A percentile compares a stretch with the other conserved stretches of the same genome.
These are phyloP conservation scores for Antedon bifida DNA, from an alignment of 35 echinoderm and acorn worm genomes.

Conservation along the genomic window DNA sequence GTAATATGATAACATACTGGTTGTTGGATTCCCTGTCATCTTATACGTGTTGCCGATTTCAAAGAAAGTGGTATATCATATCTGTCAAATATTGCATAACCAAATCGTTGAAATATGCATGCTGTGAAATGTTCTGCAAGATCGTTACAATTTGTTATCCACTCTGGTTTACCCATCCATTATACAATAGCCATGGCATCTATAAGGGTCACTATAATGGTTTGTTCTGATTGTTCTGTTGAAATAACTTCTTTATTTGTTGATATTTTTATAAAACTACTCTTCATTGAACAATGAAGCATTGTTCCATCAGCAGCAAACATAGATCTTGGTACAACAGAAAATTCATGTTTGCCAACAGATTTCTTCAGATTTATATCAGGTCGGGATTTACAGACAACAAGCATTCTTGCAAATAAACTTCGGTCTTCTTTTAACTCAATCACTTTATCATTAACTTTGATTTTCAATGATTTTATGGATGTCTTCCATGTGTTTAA, in stretches of 20 bases:
- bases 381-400: not conserved
- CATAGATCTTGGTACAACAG: not conserved
- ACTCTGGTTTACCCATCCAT: not conserved
- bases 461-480: not conserved
- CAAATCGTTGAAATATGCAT: not conserved
- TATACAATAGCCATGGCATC: not conserved
- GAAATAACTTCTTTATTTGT: not conserved
- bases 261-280: not conserved
- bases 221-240: not conserved
- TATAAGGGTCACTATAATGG: not conserved
- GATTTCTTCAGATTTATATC: not conserved
- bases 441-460: not conserved
- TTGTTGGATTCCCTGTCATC: not conserved
- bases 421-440: not conserved
- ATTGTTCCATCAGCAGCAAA: not conserved
- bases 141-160: not conserved
- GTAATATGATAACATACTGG: not conserved
- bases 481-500: not conserved
- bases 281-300: not conserved
- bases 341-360: not conserved
- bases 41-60: not conserved
- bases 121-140: not conserved
- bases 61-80: constrained; percentile 5
- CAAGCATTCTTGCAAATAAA: not conserved
- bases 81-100: not conserved